A percentile compares a stretch with the other conserved stretches of the same genome.
These are phyloP conservation scores for Eidolon dupreanum DNA, from an alignment of 2,797 vertebrate genomes.

Conservation along the genomic window DNA sequence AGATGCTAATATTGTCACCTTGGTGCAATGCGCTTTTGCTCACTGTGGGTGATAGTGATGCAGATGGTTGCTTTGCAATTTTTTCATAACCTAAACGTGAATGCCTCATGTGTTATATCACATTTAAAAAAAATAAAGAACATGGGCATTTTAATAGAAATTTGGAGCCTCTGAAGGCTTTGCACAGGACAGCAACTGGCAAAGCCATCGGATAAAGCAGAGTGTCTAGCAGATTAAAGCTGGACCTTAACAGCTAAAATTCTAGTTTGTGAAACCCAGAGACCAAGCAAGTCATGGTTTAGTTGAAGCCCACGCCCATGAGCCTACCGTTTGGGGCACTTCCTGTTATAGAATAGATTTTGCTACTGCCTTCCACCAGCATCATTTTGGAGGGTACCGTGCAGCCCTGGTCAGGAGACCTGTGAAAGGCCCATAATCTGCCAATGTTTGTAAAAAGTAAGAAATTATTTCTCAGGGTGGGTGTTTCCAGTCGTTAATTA, in stretches of 20 bases:
- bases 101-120: background rate
- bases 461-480: background rate
- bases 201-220: background rate
- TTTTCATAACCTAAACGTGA: background rate
- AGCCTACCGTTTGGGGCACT: background rate
- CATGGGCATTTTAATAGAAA: background rate
- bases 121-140: background rate
- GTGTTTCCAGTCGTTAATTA: slow-evolving; percentile 27
- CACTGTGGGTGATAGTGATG: background rate
- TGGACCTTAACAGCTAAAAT: background rate
- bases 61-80: background rate
- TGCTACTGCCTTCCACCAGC: background rate
- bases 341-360: background rate
- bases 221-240: background rate
- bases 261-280: background rate
- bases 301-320: background rate
- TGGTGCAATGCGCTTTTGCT: background rate
- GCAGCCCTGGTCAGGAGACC: background rate
- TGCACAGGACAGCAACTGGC: background rate
- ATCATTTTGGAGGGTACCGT: background rate
- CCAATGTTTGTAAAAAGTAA: background rate
- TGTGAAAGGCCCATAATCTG: background rate
- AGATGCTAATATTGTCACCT: background rate
- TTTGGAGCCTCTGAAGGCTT: background rate
- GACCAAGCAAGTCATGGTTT: background rate